A percentile compares a stretch with the other conserved stretches of the same genome.
phyloP scores from a whole-genome alignment of 2,888 invertebrate genomes.

The Athripsodes cinereus region DNA sequence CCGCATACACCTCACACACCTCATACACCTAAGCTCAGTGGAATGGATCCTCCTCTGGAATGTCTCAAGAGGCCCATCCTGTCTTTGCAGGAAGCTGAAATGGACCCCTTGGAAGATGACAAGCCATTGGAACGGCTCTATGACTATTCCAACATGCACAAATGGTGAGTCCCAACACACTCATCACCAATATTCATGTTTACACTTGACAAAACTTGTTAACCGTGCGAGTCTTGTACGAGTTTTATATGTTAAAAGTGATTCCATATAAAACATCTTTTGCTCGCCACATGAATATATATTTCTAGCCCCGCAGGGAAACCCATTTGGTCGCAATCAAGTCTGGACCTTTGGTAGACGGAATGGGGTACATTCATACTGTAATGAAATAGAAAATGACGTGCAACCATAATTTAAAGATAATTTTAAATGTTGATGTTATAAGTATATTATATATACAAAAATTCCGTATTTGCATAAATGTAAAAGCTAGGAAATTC shows the following conservation, averaged over 20 bases:
- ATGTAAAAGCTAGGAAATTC: no score
- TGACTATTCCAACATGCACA: constrained; percentile 79
- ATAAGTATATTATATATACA: no score
- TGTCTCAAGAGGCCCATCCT: constrained; percentile 69
- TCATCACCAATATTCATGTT: background rate
- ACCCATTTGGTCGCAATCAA: constrained; percentile 5
- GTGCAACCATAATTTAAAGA: no score
- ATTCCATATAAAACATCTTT: constrained; percentile 17
- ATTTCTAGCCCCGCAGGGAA: constrained; percentile 18
- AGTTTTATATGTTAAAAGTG: constrained; percentile 10
- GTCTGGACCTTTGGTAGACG: constrained; percentile 8
- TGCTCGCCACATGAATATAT: constrained; percentile 18
- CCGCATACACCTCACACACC: constrained; percentile 41
- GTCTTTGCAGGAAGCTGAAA: constrained; percentile 71
- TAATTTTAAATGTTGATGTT: no score
- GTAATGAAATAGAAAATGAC: no score
- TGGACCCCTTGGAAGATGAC: constrained; percentile 74
- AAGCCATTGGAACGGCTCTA: constrained; percentile 76
- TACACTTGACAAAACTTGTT: background rate
- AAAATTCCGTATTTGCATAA: no score
- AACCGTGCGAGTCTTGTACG: constrained; percentile 8
- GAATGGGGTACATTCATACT: constrained; percentile 23
- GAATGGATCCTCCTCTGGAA: constrained; percentile 25
- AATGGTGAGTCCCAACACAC: constrained; percentile 60
- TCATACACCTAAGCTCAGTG: constrained; percentile 29